Base-by-base conservation (phyloP, 2,888 invertebrate species). In the Mamestra brassicae region DNA sequence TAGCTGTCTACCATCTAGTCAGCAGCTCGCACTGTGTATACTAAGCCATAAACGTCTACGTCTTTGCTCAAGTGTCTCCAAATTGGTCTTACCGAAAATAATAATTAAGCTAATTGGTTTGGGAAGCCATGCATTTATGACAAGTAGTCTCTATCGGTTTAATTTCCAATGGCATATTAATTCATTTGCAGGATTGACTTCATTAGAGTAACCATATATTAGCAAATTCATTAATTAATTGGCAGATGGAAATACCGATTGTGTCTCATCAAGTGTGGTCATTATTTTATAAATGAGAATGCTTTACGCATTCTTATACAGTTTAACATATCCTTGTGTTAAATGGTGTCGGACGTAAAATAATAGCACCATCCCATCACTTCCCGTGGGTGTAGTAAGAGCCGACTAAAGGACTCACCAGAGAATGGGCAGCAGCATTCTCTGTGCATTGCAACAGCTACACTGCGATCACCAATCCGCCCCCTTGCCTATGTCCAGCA, bases 171-270 rank as follows among this genome's bases (percentile, higher is more conserved):
- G 3, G 47, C 10, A 57, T 36, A 15, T 15, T 15, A 34, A 74
- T 42, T 75, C 66, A 52, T 74, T 36, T 4, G 4, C 13, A n/a
- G 34, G 76, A 76, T 52, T 65, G 15, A 58, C 15, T 45, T 61
- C 60, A n/a, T 17, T 26, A 45, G 34, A 57, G 34, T 11, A 42
- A n/a, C 11, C n/a, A 42, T 57, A 63, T 57, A 50, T 57, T 52
- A 66, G 50, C 74, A 45, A 52, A 74, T 65, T 64, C 0, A 74
- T 74, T 74, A 52, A 74, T 75, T 75, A 58, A 74, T 67, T 66
- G 13, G 10, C 10, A 17, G 13, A 58, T 17, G 58, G n/a, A 42
- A n/a, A 42, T 34, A 15, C 10, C 3, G 36, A 52, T 58, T 45
- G 11, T 64, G 74, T 15, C 10, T 58, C 17, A 42, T 36, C n/a